Conservation (phyloP, 1,140 invertebrate genomes). For the Drosophila subobscura region DNA sequence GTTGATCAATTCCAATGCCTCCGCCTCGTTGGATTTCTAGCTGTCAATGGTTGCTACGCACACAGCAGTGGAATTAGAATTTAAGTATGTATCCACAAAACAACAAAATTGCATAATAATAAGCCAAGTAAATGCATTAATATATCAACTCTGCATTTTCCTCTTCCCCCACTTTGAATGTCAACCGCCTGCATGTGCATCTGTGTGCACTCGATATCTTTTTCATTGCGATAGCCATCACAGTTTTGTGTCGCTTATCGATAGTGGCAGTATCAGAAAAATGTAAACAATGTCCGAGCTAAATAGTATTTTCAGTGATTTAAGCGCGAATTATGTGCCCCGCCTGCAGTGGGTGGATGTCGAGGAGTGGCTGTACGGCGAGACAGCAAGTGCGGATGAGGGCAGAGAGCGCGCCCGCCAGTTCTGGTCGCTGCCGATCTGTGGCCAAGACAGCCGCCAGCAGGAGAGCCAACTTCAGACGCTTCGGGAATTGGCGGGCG, state of each 20-base stretch:
- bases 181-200: slow-evolving; percentile 31
- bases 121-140: slow-evolving; percentile 55
- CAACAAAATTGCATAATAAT: slow-evolving; percentile 51
- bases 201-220: slow-evolving; percentile 13
- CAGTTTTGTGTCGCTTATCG: slow-evolving; percentile 12
- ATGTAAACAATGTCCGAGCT: slow-evolving; percentile 59
- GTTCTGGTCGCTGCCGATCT: slow-evolving; percentile 58
- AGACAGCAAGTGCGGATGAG: slow-evolving; percentile 20
- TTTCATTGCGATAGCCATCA: background rate
- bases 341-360: slow-evolving; percentile 56
- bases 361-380: slow-evolving; percentile 55
- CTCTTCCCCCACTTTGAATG: slow-evolving; percentile 36
- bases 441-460: slow-evolving; percentile 16
- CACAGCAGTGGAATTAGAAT: slow-evolving; percentile 36
- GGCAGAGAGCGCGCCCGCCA: background rate
- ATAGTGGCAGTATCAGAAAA: background rate
- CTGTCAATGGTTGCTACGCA: slow-evolving; percentile 15
- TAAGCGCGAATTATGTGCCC: slow-evolving; percentile 37
- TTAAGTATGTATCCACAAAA: slow-evolving; percentile 48
- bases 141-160: slow-evolving; percentile 51
- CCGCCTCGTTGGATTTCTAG: slow-evolving; percentile 75
- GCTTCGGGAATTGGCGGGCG: slow-evolving; percentile 59
- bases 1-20: slow-evolving; percentile 59
- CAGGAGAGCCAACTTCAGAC: slow-evolving; percentile 62
- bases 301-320: slow-evolving; percentile 49